Percentiles rank a stretch among this genome's conserved stretches.
These are phyloP conservation scores for Drosophila mayaguana DNA, from an alignment of 2,888 invertebrate genomes.

Conservation along the genomic window DNA sequence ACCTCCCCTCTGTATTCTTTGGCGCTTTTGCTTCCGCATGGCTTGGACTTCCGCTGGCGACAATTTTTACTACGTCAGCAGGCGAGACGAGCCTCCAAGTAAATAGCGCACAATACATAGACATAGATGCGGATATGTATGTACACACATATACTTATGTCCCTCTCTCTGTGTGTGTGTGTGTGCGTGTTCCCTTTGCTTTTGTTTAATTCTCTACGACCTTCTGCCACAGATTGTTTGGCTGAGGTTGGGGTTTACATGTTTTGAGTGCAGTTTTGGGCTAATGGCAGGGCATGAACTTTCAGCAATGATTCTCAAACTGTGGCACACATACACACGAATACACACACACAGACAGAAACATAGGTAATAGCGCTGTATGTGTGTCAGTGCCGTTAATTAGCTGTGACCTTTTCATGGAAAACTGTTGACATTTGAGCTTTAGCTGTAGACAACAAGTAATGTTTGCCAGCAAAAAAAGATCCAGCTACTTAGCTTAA, in stretches of 20 bases:
- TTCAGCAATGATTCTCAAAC: slow-evolving; percentile 30
- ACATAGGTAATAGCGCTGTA: not conserved
- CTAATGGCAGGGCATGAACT: slow-evolving; percentile 15
- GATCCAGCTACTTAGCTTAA: not conserved
- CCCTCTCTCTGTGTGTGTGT: not conserved
- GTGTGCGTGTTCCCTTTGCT: slow-evolving; percentile 19
- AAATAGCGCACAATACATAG: slow-evolving; percentile 62
- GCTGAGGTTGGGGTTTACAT: slow-evolving; percentile 15
- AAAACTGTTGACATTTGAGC: slow-evolving; percentile 49
- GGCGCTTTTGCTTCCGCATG: slow-evolving; percentile 36
- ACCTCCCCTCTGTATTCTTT: slow-evolving; percentile 12
- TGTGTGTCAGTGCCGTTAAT: slow-evolving; percentile 34
- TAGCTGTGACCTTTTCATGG: slow-evolving; percentile 50
- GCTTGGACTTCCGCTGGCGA: slow-evolving; percentile 40
- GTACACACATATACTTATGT: not conserved
- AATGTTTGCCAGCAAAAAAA: slow-evolving; percentile 6
- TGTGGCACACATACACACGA: not conserved
- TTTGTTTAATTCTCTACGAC: slow-evolving; percentile 42
- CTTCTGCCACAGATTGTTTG: slow-evolving; percentile 49
- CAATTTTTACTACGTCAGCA: slow-evolving; percentile 75
- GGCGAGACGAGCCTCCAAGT: slow-evolving; percentile 78
- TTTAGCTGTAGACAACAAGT: slow-evolving; percentile 4
- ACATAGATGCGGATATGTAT: not conserved
- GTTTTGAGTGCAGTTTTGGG: slow-evolving; percentile 10
- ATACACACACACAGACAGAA: not conserved